Evolutionary conservation across 2,888 invertebrate species (phyloP), one percentile per base, ranked within the genome.

Genomic region (Tachina lurida): DNA sequence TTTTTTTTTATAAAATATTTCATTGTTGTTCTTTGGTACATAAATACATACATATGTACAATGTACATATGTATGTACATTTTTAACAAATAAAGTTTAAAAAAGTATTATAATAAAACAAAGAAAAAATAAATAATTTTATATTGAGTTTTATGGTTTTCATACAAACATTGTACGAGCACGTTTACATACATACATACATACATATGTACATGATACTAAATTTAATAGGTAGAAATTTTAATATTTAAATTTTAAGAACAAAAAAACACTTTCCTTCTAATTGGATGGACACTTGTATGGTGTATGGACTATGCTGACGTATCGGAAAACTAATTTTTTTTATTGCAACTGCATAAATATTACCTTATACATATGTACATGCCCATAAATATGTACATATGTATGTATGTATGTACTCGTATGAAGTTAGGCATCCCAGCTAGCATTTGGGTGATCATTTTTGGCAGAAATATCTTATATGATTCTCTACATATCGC

Each of bases 131-230:
- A 71, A 45, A 76, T n/a, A n/a, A 78, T 76, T 80, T 43, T 67
- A 76, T 73, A 63, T 70, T 79, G 79, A 62, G 39, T 84, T 74
- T 56, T 75, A 75, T 81, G 67, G 54, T 43, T 73, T 74, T 74
- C 31, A 54, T 56, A 63, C n/a, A 75, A 45, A 60, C 31, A 31
- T 31, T 31, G 7, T 31, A 7, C n/a, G n/a, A n/a, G n/a, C n/a
- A n/a, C 31, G 7, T 31, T 31, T 31, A 31, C 31, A 7, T 31
- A 31, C 31, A 31, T 31, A 31, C 31, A 31, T 31, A 31, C 31
- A 31, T 31, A 31, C 4, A 4, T 31, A 31, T 4, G 4, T 31
- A 4, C 31, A 31, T 31, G 31, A 2, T 31, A 31, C 7, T 31
- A 65, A 52, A 45, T 52, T 47, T 54, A 73, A 63, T 60, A 63